Percentiles rank a stretch among this genome's conserved stretches.
Conservation (phyloP, 2,888 invertebrate species). For the Danaus chrysippus region DNA sequence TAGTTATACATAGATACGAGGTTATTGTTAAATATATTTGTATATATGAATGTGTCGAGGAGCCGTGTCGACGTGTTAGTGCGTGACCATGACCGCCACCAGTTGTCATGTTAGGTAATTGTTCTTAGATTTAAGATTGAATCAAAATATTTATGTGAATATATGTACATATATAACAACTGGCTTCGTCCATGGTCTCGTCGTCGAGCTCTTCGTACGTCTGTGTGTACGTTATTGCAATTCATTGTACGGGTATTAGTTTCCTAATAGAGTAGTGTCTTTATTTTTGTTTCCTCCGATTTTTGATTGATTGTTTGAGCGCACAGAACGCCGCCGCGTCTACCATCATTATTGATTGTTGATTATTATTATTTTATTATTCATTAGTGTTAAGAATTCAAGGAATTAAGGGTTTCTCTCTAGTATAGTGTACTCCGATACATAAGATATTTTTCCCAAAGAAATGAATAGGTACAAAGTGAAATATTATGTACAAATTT, state of each 20-base stretch:
- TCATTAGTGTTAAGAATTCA: conserved; percentile 55
- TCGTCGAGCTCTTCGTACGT: conserved; percentile 12
- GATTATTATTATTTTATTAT: conserved; percentile 77
- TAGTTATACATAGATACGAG: conserved; percentile 44
- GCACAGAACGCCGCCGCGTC: conserved; percentile 57
- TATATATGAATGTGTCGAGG: conserved; percentile 21
- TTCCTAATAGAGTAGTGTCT: conserved; percentile 76
- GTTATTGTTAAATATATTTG: conserved; percentile 46
- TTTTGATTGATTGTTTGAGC: conserved; percentile 53
- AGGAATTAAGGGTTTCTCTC: conserved; percentile 54
- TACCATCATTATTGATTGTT: conserved; percentile 67
- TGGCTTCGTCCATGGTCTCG: conserved; percentile 55
- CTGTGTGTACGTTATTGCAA: conserved; percentile 56
- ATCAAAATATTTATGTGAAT: conserved; percentile 51
- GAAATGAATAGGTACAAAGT: conserved; percentile 78
- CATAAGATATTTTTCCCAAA: conserved; percentile 70
- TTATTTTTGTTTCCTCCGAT: conserved; percentile 62
- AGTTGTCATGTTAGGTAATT: conserved; percentile 42
- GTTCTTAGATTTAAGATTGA: conserved; percentile 44
- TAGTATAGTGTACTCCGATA: conserved; percentile 40
- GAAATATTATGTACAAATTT: conserved; percentile 71
- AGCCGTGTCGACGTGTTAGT: conserved; percentile 37
- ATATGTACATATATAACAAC: conserved; percentile 52
- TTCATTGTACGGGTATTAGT: conserved; percentile 80
- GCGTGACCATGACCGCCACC: conserved; percentile 46